Evolutionary conservation across 2,888 invertebrate genomes (phyloP).

Genomic region (Ophion ventricosus): DNA sequence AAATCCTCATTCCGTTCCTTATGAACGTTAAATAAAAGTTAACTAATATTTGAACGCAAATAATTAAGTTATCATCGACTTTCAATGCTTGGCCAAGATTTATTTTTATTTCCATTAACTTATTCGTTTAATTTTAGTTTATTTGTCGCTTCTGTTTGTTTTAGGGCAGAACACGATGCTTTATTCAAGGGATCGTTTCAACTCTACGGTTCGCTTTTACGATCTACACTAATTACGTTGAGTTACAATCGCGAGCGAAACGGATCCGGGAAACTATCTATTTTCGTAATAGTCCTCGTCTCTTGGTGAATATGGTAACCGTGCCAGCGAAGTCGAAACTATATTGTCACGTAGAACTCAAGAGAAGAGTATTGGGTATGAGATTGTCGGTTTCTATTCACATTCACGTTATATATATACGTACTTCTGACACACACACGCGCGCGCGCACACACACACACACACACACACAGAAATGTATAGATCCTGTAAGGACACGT

Average conservation of each 20-base stretch:
- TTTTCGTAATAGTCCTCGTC: conserved; percentile 35
- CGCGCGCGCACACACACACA: no score
- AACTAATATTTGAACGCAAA: background rate
- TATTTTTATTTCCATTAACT: background rate
- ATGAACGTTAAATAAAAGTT: background rate
- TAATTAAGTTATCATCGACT: background rate
- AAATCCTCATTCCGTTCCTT: background rate
- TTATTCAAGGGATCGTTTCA: conserved; percentile 17
- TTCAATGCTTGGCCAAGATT: background rate
- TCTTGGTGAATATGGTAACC: conserved; percentile 20
- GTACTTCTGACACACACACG: background rate
- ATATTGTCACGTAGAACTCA: conserved; percentile 37
- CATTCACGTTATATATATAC: background rate
- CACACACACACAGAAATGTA: background rate
- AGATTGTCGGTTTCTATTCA: background rate
- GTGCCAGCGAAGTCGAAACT: conserved; percentile 56
- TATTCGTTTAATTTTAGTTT: background rate
- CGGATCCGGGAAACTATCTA: conserved; percentile 42
- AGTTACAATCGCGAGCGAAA: conserved; percentile 49
- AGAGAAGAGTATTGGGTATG: background rate
- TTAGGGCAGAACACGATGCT: background rate
- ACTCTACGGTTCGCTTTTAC: conserved; percentile 60
- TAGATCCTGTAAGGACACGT: background rate
- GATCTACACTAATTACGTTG: conserved; percentile 68
- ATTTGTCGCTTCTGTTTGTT: background rate